phyloP scores from a whole-genome alignment of 2,888 invertebrate genomes.

The Arrhopalites spinosus region DNA sequence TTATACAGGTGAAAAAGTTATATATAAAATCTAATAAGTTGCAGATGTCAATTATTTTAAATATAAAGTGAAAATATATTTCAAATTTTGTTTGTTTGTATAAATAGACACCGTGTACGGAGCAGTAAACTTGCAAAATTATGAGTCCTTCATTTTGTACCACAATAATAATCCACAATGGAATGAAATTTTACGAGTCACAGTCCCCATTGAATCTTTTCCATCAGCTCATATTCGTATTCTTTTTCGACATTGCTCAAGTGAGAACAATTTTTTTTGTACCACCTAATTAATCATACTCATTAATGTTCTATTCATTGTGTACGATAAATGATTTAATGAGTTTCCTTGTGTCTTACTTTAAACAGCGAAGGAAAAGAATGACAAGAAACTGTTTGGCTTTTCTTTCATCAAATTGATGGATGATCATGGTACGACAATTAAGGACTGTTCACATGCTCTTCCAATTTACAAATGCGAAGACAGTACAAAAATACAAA shows the following conservation, averaged over 20 bases:
- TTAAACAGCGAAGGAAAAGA: slow-evolving; percentile 79
- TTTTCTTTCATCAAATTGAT: slow-evolving; percentile 88
- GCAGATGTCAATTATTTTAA: no score
- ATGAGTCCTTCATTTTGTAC: slow-evolving; percentile 87
- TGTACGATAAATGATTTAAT: no score
- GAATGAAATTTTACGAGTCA: slow-evolving; percentile 85
- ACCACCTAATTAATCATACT: neutral
- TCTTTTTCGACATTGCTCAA: slow-evolving; percentile 92
- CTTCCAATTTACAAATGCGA: slow-evolving; percentile 93
- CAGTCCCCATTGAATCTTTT: slow-evolving; percentile 89
- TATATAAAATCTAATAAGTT: no score
- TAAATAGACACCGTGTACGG: slow-evolving; percentile 86
- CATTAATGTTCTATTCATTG: no score
- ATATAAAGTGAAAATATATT: no score
- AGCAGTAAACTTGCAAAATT: slow-evolving; percentile 78
- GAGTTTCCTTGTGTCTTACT: slow-evolving; percentile 13
- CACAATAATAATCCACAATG: slow-evolving; percentile 93
- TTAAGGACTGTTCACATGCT: slow-evolving; percentile 85
- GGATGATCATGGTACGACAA: slow-evolving; percentile 87
- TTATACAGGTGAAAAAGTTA: no score
- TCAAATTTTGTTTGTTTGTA: no score
- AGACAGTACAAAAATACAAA: slow-evolving; percentile 72
- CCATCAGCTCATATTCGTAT: slow-evolving; percentile 88
- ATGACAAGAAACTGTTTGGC: slow-evolving; percentile 87
- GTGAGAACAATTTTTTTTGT: no score